phyloP scores from a whole-genome alignment of 2,113 vertebrate species.

The Sterna hirundo region DNA sequence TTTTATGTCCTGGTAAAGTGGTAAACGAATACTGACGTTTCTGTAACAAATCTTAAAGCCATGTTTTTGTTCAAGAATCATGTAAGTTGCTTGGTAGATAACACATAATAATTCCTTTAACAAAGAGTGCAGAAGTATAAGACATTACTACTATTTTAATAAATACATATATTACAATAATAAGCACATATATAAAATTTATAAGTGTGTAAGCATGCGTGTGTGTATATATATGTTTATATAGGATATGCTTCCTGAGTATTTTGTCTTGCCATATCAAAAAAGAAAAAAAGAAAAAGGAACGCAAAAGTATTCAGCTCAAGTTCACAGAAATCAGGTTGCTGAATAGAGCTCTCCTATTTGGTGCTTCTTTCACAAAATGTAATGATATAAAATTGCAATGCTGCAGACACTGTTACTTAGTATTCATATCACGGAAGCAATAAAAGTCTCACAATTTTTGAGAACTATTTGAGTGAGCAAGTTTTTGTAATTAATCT shows the following conservation, averaged over 20 bases:
- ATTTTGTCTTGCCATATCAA: not conserved
- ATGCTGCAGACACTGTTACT: not conserved
- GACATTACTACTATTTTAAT: not conserved
- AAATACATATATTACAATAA: not conserved
- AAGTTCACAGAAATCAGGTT: not conserved
- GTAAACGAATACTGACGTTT: not conserved
- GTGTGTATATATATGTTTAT: not conserved
- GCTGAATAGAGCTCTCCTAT: not conserved
- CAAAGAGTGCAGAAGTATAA: not conserved
- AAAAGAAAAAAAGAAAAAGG: not conserved
- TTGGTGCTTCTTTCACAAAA: not conserved
- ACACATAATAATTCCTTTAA: not conserved
- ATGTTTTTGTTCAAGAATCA: not conserved
- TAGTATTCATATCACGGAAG: constrained; percentile 11
- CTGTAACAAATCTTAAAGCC: not conserved
- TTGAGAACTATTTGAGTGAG: constrained; percentile 17
- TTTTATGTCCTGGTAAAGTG: not conserved
- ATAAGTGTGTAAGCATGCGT: not conserved
- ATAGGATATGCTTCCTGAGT: not conserved
- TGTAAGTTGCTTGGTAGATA: not conserved
- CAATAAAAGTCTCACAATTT: not conserved
- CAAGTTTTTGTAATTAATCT: constrained; percentile 52
- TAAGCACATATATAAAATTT: not conserved
- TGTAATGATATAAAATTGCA: not conserved
- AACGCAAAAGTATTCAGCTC: not conserved